phyloP scores from a whole-genome alignment of 2,888 invertebrate species.

The Cerastis rubricosa region DNA sequence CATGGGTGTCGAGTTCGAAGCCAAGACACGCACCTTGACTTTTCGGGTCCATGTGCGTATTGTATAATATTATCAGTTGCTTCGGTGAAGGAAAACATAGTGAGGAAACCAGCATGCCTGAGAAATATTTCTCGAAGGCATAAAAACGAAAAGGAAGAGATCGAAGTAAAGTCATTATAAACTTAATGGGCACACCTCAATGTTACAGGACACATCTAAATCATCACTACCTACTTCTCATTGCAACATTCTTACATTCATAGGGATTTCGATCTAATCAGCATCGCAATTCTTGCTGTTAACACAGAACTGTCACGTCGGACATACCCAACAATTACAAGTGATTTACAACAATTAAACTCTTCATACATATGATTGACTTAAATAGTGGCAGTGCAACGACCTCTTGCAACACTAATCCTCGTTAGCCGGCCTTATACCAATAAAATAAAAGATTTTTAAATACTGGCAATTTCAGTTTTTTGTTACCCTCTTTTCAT shows the following conservation, averaged over 20 bases:
- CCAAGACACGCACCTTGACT: too few species aligned
- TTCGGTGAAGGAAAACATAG: too few species aligned
- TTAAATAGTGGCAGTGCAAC: constrained; percentile 50
- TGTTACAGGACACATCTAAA: background rate
- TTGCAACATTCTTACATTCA: constrained; percentile 6
- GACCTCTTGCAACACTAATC: constrained; percentile 55
- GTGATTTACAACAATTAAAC: constrained; percentile 66
- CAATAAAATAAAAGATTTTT: constrained; percentile 10
- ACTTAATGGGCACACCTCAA: too few species aligned
- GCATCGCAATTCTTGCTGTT: constrained; percentile 32
- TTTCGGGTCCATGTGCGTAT: too few species aligned
- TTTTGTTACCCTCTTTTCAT: background rate
- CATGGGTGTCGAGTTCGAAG: too few species aligned
- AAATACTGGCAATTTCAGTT: background rate
- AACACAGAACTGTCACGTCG: constrained; percentile 29
- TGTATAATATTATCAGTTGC: too few species aligned
- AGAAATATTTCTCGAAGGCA: too few species aligned
- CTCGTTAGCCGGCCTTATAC: constrained; percentile 5
- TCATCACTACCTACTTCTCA: background rate
- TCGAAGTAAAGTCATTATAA: background rate
- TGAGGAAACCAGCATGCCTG: too few species aligned
- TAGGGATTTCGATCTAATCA: constrained; percentile 2
- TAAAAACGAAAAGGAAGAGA: too few species aligned
- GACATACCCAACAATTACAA: constrained; percentile 55
- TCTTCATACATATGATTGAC: constrained; percentile 39